A percentile compares a stretch with the other conserved stretches of the same genome.
Evolutionary conservation across 2,113 vertebrate species (phyloP).

Genomic region (Elgaria multicarinata): DNA sequence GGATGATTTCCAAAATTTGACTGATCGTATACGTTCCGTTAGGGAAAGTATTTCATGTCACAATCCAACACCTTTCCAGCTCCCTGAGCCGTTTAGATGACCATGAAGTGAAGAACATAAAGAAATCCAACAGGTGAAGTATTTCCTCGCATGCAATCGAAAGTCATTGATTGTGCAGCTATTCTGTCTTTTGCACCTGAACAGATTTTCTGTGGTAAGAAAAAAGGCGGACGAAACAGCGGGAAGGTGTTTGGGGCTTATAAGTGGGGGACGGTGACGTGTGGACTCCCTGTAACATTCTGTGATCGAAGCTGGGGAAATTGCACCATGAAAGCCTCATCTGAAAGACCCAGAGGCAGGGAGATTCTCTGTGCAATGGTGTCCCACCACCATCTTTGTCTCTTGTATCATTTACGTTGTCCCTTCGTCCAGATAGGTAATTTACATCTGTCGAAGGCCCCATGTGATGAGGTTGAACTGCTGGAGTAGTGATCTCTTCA

Average conservation of each 20-base stretch:
- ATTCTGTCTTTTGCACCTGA: too few species aligned
- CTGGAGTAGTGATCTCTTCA: neutral
- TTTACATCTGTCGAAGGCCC: neutral
- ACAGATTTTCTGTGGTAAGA: too few species aligned
- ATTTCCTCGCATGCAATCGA: neutral
- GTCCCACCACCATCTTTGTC: neutral
- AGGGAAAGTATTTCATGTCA: neutral
- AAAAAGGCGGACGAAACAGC: too few species aligned
- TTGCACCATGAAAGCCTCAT: too few species aligned
- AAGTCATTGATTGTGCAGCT: too few species aligned
- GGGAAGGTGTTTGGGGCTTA: too few species aligned
- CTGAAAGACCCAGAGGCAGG: neutral
- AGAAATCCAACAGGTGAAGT: neutral
- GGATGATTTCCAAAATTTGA: neutral
- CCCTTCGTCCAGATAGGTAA: neutral
- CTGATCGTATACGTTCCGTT: neutral
- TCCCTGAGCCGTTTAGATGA: too few species aligned
- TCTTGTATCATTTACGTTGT: neutral
- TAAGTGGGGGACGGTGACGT: too few species aligned
- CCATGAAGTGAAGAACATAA: too few species aligned
- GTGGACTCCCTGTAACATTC: too few species aligned
- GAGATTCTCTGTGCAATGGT: neutral
- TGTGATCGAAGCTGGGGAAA: too few species aligned
- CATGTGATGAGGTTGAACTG: neutral
- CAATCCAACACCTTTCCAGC: neutral